Conservation (phyloP, 2,797 vertebrate species). For the Dendrocincla tyrannina region DNA sequence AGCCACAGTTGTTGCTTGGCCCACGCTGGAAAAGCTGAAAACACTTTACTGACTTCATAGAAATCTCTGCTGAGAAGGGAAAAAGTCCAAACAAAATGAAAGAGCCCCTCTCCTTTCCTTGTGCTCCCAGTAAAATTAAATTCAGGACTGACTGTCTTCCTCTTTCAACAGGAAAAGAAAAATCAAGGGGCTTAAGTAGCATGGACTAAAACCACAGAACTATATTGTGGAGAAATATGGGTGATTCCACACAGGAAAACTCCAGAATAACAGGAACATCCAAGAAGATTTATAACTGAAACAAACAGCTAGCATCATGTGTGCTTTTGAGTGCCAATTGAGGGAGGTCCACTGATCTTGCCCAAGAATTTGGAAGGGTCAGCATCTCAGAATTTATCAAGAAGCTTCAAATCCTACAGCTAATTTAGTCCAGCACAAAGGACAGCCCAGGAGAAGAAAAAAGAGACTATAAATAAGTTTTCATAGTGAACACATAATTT, state of each 20-base stretch:
- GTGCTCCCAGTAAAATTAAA: not conserved
- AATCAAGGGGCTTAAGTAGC: not conserved
- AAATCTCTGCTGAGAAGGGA: not conserved
- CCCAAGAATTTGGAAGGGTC: not conserved
- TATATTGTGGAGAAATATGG: not conserved
- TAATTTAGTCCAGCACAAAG: not conserved
- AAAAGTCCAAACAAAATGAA: not conserved
- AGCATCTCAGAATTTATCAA: not conserved
- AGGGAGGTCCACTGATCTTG: not conserved
- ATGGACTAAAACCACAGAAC: not conserved
- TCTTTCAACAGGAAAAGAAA: not conserved
- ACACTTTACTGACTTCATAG: not conserved
- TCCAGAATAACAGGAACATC: not conserved
- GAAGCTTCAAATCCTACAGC: not conserved
- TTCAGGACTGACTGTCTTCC: not conserved
- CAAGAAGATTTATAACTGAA: not conserved
- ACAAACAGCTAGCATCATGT: not conserved
- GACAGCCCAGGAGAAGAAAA: not conserved
- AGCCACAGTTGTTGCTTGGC: not conserved
- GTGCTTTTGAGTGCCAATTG: not conserved
- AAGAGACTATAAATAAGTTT: not conserved
- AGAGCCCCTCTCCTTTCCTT: not conserved
- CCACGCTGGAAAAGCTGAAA: not conserved
- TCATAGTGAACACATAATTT: not conserved
- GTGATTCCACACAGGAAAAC: not conserved